Evolutionary conservation across 2,113 vertebrate genomes (phyloP).

Genomic region (Hippocampus comes): DNA sequence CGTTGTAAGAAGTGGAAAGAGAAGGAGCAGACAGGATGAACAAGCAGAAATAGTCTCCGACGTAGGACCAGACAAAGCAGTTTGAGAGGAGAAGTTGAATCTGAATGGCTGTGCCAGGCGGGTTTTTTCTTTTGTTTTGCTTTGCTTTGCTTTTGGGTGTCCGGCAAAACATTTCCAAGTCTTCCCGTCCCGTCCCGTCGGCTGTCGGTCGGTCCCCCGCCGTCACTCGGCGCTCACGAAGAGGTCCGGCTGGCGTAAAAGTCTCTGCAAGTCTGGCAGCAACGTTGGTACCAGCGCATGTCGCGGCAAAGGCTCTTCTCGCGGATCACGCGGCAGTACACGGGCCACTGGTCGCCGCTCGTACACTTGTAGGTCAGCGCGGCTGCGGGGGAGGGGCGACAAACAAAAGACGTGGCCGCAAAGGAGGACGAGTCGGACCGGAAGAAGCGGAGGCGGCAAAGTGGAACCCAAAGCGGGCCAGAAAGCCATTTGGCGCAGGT

Average conservation of each 20-base stretch:
- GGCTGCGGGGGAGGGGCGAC: background rate
- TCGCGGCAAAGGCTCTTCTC: slow-evolving; percentile 14
- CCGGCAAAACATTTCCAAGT: background rate
- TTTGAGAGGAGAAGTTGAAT: no score
- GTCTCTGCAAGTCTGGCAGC: slow-evolving; percentile 14
- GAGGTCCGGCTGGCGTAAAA: slow-evolving; percentile 6
- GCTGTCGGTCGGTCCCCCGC: background rate
- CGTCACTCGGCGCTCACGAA: background rate
- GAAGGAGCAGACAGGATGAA: no score
- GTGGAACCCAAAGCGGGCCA: no score
- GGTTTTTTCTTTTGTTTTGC: background rate
- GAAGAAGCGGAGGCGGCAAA: no score
- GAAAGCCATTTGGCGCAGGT: no score
- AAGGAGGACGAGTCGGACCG: no score
- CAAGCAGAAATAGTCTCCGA: no score
- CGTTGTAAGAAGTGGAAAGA: no score
- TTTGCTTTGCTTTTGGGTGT: background rate
- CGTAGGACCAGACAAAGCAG: no score
- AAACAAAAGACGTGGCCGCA: background rate
- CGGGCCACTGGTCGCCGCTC: slow-evolving; percentile 11
- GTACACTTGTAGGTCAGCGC: slow-evolving; percentile 11
- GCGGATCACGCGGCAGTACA: slow-evolving; percentile 14
- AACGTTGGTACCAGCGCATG: slow-evolving; percentile 16
- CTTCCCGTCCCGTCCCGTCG: background rate
- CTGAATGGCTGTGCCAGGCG: no score